Evolutionary conservation across 2,888 invertebrate genomes (phyloP).

Genomic region (Drosophila kokeensis): DNA sequence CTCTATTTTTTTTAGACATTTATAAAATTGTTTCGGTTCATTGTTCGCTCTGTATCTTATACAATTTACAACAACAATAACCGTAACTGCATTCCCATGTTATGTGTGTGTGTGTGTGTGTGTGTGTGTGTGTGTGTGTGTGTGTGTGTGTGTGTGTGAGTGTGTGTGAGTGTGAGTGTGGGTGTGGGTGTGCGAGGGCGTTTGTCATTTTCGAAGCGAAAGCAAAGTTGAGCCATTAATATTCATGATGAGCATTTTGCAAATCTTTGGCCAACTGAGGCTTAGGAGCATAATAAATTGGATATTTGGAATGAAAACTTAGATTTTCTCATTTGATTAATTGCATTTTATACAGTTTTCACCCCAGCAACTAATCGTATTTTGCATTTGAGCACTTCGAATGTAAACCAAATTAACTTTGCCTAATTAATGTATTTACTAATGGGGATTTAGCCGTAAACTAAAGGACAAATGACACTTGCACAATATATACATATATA

Average conservation of each 20-base stretch:
- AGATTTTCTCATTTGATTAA: constrained; percentile 9
- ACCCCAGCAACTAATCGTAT: constrained; percentile 1
- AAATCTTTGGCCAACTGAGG: constrained; percentile 18
- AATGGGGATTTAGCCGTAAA: neutral
- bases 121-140: neutral
- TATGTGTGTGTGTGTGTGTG: neutral
- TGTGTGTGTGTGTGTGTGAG: neutral
- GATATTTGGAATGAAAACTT: constrained; percentile 7
- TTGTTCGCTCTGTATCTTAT: constrained; percentile 31
- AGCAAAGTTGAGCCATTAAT: constrained; percentile 43
- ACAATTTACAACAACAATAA: constrained; percentile 18
- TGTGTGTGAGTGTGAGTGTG: neutral
- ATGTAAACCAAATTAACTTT: neutral
- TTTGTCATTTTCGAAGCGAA: constrained; percentile 33
- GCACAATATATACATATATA: neutral
- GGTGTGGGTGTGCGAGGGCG: constrained; percentile 28
- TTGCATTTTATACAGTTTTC: neutral
- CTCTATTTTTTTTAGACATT: constrained; percentile 12
- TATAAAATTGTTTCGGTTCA: constrained; percentile 21
- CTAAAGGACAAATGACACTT: neutral
- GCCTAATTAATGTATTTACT: neutral
- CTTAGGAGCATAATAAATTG: constrained; percentile 20
- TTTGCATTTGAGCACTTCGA: neutral
- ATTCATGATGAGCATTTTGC: constrained; percentile 40
- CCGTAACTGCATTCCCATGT: constrained; percentile 20